phyloP scores from a whole-genome alignment of 1,140 invertebrate species.

The Drosophila leontia region DNA sequence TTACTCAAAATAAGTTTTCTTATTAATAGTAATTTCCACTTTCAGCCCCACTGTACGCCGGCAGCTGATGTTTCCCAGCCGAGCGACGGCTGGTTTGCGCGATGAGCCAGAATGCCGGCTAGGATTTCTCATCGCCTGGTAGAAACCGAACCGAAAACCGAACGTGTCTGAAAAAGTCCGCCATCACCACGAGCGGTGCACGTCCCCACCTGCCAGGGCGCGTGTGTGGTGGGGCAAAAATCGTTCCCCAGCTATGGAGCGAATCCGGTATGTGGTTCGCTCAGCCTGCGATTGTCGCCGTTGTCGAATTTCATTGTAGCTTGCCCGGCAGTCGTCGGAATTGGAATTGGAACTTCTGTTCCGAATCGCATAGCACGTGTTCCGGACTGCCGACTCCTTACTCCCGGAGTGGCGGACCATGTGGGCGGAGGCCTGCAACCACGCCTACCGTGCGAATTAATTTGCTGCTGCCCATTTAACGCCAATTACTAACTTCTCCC shows the following conservation, averaged over 20 bases:
- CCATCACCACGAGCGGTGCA: slow-evolving; percentile 64
- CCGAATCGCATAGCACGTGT: slow-evolving; percentile 41
- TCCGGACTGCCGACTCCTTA: slow-evolving; percentile 18
- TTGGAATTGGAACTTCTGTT: slow-evolving; percentile 52
- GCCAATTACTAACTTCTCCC: slow-evolving; percentile 67
- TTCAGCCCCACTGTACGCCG: slow-evolving; percentile 14
- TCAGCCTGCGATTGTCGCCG: slow-evolving; percentile 33
- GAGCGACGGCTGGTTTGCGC: slow-evolving; percentile 8
- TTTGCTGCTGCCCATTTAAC: slow-evolving; percentile 67
- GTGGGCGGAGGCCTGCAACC: slow-evolving; percentile 81
- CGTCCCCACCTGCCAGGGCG: slow-evolving; percentile 68
- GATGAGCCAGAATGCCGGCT: slow-evolving; percentile 24
- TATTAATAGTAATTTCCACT: background rate
- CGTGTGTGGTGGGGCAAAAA: slow-evolving; percentile 51
- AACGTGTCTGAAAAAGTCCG: slow-evolving; percentile 82
- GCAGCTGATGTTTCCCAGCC: slow-evolving; percentile 9
- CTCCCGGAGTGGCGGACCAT: slow-evolving; percentile 25
- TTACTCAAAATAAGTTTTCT: background rate
- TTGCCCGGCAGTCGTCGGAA: slow-evolving; percentile 49
- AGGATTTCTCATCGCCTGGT: slow-evolving; percentile 61
- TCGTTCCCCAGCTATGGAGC: slow-evolving; percentile 57
- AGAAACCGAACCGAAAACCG: slow-evolving; percentile 79
- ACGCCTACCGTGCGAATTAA: slow-evolving; percentile 79
- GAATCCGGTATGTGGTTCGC: slow-evolving; percentile 45
- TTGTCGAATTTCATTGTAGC: slow-evolving; percentile 40